Conservation (phyloP, 1,140 invertebrate species). For the Ceratoteleas bidentatus region DNA sequence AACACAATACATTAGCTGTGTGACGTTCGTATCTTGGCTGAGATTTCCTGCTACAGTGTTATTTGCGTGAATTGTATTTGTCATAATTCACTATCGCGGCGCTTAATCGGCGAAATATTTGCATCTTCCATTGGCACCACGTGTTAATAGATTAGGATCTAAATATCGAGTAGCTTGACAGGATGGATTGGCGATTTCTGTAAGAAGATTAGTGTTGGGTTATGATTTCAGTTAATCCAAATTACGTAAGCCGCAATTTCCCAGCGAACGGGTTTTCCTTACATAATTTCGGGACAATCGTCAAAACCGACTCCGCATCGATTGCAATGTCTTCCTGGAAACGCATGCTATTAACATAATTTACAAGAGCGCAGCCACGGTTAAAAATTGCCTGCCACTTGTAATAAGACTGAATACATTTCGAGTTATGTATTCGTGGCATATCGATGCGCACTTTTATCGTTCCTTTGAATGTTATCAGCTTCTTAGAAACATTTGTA, state of each 20-base stretch:
- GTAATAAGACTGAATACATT: constrained; percentile 16
- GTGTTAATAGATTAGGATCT: constrained; percentile 26
- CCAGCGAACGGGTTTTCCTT: constrained; percentile 44
- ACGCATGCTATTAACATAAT: constrained; percentile 26
- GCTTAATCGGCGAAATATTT: neutral
- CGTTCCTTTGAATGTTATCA: neutral
- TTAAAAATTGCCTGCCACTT: constrained; percentile 10
- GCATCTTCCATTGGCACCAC: constrained; percentile 1
- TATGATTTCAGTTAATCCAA: constrained; percentile 46
- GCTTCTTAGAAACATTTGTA: neutral
- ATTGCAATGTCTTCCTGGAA: constrained; percentile 24
- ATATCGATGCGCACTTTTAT: neutral
- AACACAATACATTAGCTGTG: too few species aligned
- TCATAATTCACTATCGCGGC: neutral
- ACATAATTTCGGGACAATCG: constrained; percentile 38
- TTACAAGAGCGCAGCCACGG: constrained; percentile 7
- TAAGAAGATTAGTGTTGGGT: constrained; percentile 29
- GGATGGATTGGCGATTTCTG: constrained; percentile 30
- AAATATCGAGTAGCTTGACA: constrained; percentile 30
- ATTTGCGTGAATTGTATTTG: constrained; percentile 3
- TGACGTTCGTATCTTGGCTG: neutral
- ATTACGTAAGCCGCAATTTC: constrained; percentile 35
- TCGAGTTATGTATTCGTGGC: constrained; percentile 1
- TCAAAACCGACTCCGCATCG: constrained; percentile 27
- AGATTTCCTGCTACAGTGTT: neutral